Evolutionary conservation across 2,797 vertebrate species (phyloP).

Genomic region (Takifugu rubripes): DNA sequence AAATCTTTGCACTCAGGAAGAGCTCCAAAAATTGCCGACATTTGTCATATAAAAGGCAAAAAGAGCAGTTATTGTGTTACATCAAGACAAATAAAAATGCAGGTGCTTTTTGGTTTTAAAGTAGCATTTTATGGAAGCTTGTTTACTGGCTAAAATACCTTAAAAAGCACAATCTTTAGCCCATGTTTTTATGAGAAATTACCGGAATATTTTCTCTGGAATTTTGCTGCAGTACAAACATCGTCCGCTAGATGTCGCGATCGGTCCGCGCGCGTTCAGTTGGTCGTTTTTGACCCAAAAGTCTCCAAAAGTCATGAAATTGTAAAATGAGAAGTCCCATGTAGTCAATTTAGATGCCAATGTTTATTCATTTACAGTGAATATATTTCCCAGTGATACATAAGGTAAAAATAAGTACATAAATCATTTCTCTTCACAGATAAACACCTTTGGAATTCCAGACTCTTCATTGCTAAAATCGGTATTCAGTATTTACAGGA

Average conservation of each 20-base stretch:
- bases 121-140: too few species aligned
- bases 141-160: too few species aligned
- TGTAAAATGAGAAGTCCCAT: not conserved
- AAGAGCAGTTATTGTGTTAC: too few species aligned
- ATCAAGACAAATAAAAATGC: too few species aligned
- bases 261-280: not conserved
- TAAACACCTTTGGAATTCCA: slow-evolving; percentile 69
- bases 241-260: slow-evolving; percentile 38
- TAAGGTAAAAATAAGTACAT: slow-evolving; percentile 69
- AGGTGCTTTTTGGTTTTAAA: too few species aligned
- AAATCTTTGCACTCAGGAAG: too few species aligned
- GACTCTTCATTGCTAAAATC: slow-evolving; percentile 53
- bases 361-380: slow-evolving; percentile 67
- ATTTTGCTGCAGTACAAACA: not conserved
- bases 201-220: too few species aligned
- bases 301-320: not conserved
- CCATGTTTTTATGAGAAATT: too few species aligned
- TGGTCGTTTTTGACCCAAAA: not conserved
- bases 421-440: slow-evolving; percentile 62
- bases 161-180: too few species aligned
- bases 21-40: too few species aligned
- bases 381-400: slow-evolving; percentile 63
- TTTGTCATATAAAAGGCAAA: too few species aligned
- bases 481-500: slow-evolving; percentile 60
- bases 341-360: slow-evolving; percentile 49